Evolutionary conservation across 2,113 vertebrate genomes (phyloP).

Genomic region (Pollimyrus isidori): DNA sequence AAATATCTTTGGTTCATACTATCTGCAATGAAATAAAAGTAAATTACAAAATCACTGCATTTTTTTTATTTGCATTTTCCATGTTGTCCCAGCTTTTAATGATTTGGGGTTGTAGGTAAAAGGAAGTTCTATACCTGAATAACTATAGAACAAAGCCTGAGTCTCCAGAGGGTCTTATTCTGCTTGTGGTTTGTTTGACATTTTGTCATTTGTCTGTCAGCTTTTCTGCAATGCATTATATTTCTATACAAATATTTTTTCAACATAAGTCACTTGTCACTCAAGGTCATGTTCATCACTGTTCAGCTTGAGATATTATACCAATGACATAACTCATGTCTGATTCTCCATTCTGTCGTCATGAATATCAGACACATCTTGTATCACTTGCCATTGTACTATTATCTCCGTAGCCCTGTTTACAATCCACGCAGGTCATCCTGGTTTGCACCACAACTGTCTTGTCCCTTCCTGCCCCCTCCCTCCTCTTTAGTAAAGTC

Average conservation of each 20-base stretch:
- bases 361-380: slow-evolving; percentile 37
- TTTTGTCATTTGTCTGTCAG: neutral
- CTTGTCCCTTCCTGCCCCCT: slow-evolving; percentile 20
- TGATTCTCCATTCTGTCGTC: neutral
- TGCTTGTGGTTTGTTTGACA: neutral
- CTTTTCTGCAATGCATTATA: neutral
- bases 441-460: slow-evolving; percentile 38
- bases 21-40: neutral
- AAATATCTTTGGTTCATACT: neutral
- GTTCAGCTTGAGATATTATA: neutral
- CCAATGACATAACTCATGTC: slow-evolving; percentile 11
- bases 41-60: neutral
- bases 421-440: slow-evolving; percentile 44
- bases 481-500: slow-evolving; percentile 34
- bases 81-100: neutral
- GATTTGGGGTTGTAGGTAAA: neutral
- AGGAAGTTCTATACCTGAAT: neutral
- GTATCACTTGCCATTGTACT: slow-evolving; percentile 61
- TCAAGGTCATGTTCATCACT: neutral
- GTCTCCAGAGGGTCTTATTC: neutral
- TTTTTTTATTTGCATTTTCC: neutral
- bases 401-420: slow-evolving; percentile 56
- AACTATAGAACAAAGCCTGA: neutral
- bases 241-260: neutral
- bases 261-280: neutral